These are phyloP conservation scores for Rhyacichthys aspro DNA, from an alignment of 2,797 vertebrate genomes.

Conservation along the genomic window DNA sequence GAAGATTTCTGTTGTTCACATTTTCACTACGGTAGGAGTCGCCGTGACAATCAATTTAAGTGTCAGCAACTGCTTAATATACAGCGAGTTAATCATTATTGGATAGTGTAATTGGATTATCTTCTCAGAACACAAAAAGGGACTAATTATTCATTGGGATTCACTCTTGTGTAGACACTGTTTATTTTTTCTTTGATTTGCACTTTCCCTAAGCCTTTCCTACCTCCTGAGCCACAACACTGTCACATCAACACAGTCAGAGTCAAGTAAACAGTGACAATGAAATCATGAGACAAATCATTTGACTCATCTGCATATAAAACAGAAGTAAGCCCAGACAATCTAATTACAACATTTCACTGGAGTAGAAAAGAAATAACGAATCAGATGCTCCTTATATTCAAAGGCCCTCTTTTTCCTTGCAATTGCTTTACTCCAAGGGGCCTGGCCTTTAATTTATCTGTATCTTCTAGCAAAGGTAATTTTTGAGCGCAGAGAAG, in stretches of 20 bases:
- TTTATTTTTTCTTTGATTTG: constrained; percentile 60
- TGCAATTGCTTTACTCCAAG: constrained; percentile 50
- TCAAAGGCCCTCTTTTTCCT: constrained; percentile 26
- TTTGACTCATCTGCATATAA: constrained; percentile 71
- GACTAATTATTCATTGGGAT: constrained; percentile 76
- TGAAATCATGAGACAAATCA: constrained; percentile 73
- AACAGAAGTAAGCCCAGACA: constrained; percentile 63
- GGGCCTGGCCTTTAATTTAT: constrained; percentile 58
- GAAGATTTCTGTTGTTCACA: no score
- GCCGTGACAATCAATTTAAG: constrained; percentile 52
- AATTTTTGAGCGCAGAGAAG: constrained; percentile 55
- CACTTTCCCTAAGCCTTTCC: constrained; percentile 62
- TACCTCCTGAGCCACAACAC: constrained; percentile 63
- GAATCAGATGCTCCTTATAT: constrained; percentile 25
- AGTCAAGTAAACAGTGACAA: constrained; percentile 78
- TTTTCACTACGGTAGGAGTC: constrained; percentile 12
- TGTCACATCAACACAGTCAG: constrained; percentile 65
- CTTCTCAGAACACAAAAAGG: constrained; percentile 72
- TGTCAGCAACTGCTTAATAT: constrained; percentile 65
- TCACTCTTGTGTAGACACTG: constrained; percentile 59
- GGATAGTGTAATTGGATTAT: constrained; percentile 76
- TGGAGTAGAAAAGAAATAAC: constrained; percentile 54
- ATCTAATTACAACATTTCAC: constrained; percentile 74
- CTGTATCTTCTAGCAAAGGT: constrained; percentile 51
- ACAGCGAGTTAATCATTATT: constrained; percentile 66